Evolutionary conservation across 2,888 invertebrate genomes (phyloP), one percentile per base, ranked within the genome.

Genomic region (Sinelater perroti): DNA sequence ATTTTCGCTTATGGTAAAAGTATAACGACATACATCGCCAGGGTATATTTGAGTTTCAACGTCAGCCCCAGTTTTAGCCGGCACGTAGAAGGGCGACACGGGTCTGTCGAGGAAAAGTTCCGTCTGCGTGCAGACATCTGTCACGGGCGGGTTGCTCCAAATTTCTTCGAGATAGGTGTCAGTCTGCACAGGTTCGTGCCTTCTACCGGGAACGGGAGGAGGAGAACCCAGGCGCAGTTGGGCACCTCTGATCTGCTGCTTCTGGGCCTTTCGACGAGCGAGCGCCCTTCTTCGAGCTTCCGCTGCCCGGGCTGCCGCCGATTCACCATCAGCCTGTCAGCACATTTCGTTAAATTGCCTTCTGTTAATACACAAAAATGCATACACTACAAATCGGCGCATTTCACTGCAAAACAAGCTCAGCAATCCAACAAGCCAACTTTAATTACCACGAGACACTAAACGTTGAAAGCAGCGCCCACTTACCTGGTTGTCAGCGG

Each of bases 101-200:
- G 94, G 93, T 67, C 91, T 83, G 77, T 95, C 93, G 60, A 89
- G 79, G 80, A 91, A 91, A 68, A 91, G 84, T 78, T 96, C 95
- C 16, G 96, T 95, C 79, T 78, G 78, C 49, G 91, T 90, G 67
- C 89, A 89, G 46, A 86, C 87, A 70, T 93, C 90, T 61, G 83
- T 82, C 74, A 91, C 91, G 11, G 84, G 85, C 40, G 91, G 91
- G 69, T 87, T 87, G 66, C 88, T 88, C 72, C 85, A 87, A 45
- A 90, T 76, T 82, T 96, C 95, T 77, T 95, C 95, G 53, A 96
- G 83, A 75, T 90, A 95, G 69, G 87, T 82, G 64, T 96, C 95
- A 1, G 96, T 96, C 82, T 97, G 96, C 35, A 95, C 86, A 61
- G 88, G 88, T 69, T 90, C 92, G 80, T 95, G 94, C 47, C 87